A percentile compares a stretch with the other conserved stretches of the same genome.
phyloP scores from a whole-genome alignment of 2,113 vertebrate species.

The Chionomys nivalis region DNA sequence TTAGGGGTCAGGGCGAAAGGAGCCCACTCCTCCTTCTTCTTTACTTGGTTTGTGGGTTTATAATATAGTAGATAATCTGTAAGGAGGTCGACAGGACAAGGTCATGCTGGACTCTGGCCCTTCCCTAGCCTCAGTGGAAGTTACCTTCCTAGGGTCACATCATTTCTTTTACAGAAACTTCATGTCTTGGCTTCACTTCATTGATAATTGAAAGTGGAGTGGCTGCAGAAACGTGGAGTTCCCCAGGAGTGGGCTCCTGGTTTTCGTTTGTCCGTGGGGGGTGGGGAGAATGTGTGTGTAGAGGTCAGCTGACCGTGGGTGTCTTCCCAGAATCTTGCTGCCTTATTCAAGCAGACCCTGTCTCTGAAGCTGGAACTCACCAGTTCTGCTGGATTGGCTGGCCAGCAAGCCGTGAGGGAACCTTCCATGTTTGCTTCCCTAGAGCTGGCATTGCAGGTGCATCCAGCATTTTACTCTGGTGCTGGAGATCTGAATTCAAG shows the following conservation, averaged over 20 bases:
- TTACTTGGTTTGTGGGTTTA: too few species aligned
- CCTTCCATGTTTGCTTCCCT: not conserved
- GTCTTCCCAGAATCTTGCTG: not conserved
- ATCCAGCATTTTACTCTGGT: not conserved
- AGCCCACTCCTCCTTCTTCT: too few species aligned
- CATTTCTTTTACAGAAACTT: not conserved
- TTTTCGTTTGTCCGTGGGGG: constrained; percentile 7
- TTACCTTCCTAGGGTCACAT: not conserved
- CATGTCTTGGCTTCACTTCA: constrained; percentile 2
- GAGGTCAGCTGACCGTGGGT: not conserved
- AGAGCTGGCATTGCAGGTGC: not conserved
- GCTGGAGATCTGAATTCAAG: not conserved
- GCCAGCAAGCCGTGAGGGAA: not conserved
- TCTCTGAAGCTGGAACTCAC: not conserved
- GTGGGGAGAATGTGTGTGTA: not conserved
- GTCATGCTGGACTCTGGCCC: not conserved
- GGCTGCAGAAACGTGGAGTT: not conserved
- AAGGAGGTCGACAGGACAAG: not conserved
- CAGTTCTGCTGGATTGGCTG: not conserved
- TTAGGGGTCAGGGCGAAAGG: not conserved
- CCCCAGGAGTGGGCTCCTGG: not conserved
- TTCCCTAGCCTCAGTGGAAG: not conserved
- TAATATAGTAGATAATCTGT: not conserved
- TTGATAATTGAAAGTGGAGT: constrained; percentile 1
- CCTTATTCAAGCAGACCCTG: not conserved